phyloP scores from a whole-genome alignment of 2,888 invertebrate genomes.

The Hirtodrosophila alboralis region DNA sequence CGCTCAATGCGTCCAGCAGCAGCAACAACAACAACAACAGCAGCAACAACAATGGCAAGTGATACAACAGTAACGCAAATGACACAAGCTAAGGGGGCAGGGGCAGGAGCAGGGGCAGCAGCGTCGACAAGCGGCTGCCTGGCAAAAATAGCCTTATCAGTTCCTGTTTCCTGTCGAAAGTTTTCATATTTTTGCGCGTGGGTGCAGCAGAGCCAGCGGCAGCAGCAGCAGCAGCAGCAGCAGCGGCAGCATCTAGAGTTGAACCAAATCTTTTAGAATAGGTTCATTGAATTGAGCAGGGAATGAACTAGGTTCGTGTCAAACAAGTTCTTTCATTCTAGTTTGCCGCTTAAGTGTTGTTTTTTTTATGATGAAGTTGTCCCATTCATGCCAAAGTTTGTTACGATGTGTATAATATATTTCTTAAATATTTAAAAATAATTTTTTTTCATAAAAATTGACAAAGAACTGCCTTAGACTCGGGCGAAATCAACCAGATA shows the following conservation, averaged over 20 bases:
- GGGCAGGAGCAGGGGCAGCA: constrained; percentile 5
- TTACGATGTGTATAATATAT: too few relatives aligned
- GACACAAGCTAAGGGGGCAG: constrained; percentile 47
- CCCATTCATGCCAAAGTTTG: too few relatives aligned
- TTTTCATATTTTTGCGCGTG: constrained; percentile 82
- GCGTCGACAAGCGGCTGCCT: constrained; percentile 60
- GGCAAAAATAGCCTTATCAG: constrained; percentile 83
- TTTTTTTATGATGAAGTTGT: too few relatives aligned
- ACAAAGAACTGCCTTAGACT: too few relatives aligned
- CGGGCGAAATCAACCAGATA: too few relatives aligned
- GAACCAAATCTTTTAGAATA: too few relatives aligned
- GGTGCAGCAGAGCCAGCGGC: constrained; percentile 42
- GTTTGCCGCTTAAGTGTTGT: too few relatives aligned
- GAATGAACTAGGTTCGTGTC: too few relatives aligned
- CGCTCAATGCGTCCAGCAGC: constrained; percentile 48
- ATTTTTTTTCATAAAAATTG: too few relatives aligned
- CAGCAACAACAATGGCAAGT: constrained; percentile 21
- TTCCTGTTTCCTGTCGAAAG: constrained; percentile 84
- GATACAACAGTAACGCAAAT: constrained; percentile 53
- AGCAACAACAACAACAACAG: constrained; percentile 28
- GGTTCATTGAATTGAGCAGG: too few relatives aligned
- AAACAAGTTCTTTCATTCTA: too few relatives aligned
- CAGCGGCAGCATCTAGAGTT: constrained; percentile 15
- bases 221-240: constrained; percentile 42
- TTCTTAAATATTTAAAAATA: too few relatives aligned